Conservation (phyloP, 2,797 vertebrate genomes). For the Ciconia nigra region DNA sequence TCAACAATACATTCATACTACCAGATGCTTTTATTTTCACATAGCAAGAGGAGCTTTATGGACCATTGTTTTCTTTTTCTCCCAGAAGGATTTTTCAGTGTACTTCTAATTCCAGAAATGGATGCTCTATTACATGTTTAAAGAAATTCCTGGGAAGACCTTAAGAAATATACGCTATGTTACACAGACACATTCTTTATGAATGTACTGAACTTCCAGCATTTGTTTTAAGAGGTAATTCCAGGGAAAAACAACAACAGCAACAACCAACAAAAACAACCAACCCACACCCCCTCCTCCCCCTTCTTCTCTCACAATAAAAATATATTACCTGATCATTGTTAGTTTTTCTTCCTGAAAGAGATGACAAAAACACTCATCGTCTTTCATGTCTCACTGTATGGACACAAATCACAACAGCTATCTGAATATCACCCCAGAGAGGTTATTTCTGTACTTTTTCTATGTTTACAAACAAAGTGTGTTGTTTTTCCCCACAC, state of each 20-base stretch:
- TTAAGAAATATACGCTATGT: neutral
- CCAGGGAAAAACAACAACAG: neutral
- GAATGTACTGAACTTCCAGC: neutral
- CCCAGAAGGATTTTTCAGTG: conserved; percentile 1
- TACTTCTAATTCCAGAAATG: neutral
- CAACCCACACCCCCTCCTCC: neutral
- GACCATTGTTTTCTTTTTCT: conserved; percentile 6
- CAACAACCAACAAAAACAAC: neutral
- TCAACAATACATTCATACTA: conserved; percentile 15
- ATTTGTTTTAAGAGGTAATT: neutral
- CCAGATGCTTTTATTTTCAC: conserved; percentile 42
- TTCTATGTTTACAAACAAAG: neutral
- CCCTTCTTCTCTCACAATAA: neutral
- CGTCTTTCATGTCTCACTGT: neutral
- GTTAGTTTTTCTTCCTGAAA: neutral
- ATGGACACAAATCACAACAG: neutral
- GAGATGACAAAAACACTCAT: neutral
- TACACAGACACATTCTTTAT: neutral
- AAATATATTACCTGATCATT: neutral
- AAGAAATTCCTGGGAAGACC: neutral
- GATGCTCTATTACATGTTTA: neutral
- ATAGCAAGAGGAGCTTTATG: neutral
- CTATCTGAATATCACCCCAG: neutral
- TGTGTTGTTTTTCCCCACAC: neutral
- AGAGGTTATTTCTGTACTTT: neutral